phyloP scores from a whole-genome alignment of 2,888 invertebrate genomes.

The Tachystola acroxantha region DNA sequence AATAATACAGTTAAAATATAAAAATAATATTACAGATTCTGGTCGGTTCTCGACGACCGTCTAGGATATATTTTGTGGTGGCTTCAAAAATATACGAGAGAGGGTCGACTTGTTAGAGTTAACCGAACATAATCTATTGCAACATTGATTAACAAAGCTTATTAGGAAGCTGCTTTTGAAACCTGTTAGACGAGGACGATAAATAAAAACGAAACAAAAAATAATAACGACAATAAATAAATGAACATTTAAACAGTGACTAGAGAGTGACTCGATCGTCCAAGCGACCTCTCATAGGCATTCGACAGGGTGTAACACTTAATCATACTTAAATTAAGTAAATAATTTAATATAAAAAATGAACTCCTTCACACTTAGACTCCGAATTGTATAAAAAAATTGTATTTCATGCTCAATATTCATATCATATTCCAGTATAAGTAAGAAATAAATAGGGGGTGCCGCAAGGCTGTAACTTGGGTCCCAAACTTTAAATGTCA shows the following conservation, averaged over 20 bases:
- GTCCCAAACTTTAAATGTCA: constrained; percentile 33
- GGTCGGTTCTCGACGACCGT: constrained; percentile 31
- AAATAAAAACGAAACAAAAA: constrained; percentile 36
- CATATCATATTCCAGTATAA: constrained; percentile 37
- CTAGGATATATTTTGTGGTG: constrained; percentile 46
- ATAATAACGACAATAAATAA: constrained; percentile 42
- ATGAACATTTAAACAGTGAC: constrained; percentile 66
- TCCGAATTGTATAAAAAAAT: constrained; percentile 69
- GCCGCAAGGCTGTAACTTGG: constrained; percentile 39
- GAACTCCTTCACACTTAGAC: constrained; percentile 60
- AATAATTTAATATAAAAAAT: constrained; percentile 59
- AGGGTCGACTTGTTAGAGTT: constrained; percentile 22
- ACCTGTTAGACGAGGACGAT: constrained; percentile 59
- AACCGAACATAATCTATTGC: constrained; percentile 37
- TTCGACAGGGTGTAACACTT: constrained; percentile 75
- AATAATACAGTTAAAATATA: constrained; percentile 73
- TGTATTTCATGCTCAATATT: constrained; percentile 49
- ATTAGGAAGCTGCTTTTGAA: constrained; percentile 55
- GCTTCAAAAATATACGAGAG: constrained; percentile 38
- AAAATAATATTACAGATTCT: constrained; percentile 61
- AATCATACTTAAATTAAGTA: constrained; percentile 59
- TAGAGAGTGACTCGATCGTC: constrained; percentile 57
- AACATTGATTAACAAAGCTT: constrained; percentile 66
- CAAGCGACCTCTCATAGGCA: constrained; percentile 62
- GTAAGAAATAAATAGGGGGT: constrained; percentile 28